phyloP scores from a whole-genome alignment of 2,888 invertebrate genomes.

The Anticlea derivata region DNA sequence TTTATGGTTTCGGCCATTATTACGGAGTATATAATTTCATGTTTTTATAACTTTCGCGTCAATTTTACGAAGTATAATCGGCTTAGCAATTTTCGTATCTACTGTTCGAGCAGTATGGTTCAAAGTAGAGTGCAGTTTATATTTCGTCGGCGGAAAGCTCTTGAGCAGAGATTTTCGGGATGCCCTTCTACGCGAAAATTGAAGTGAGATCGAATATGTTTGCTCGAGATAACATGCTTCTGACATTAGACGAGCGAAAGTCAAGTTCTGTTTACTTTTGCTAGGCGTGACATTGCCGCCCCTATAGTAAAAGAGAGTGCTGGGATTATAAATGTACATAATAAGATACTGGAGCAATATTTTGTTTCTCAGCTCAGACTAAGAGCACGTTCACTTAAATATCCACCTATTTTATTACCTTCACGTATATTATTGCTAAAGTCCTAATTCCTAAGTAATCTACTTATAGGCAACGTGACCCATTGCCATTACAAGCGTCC shows the following conservation, averaged over 20 bases:
- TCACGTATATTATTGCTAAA: too few species aligned
- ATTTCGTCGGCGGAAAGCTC: not conserved
- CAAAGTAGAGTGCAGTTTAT: slow-evolving; percentile 3
- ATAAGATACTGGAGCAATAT: not conserved
- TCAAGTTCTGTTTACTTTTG: slow-evolving; percentile 28
- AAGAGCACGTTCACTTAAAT: too few species aligned
- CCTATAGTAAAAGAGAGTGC: slow-evolving; percentile 1
- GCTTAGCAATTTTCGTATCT: slow-evolving; percentile 5
- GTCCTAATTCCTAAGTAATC: too few species aligned
- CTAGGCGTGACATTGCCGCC: slow-evolving; percentile 3
- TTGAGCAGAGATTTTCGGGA: slow-evolving; percentile 13
- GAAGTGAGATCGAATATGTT: slow-evolving; percentile 30
- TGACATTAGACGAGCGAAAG: slow-evolving; percentile 27
- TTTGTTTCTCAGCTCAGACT: not conserved
- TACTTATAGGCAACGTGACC: too few species aligned
- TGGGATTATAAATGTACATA: slow-evolving; percentile 1
- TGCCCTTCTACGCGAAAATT: slow-evolving; percentile 15
- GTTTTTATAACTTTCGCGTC: slow-evolving; percentile 6
- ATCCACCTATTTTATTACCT: too few species aligned
- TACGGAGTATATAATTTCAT: slow-evolving; percentile 8
- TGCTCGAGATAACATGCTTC: slow-evolving; percentile 34
- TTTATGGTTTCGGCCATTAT: slow-evolving; percentile 20
- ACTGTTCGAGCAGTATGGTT: slow-evolving; percentile 5
- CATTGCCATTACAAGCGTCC: too few species aligned
- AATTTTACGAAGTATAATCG: slow-evolving; percentile 1